phyloP scores from a whole-genome alignment of 30 jellyfish, hydroid and myxozoan species.

The Rhopilema esculentum region DNA sequence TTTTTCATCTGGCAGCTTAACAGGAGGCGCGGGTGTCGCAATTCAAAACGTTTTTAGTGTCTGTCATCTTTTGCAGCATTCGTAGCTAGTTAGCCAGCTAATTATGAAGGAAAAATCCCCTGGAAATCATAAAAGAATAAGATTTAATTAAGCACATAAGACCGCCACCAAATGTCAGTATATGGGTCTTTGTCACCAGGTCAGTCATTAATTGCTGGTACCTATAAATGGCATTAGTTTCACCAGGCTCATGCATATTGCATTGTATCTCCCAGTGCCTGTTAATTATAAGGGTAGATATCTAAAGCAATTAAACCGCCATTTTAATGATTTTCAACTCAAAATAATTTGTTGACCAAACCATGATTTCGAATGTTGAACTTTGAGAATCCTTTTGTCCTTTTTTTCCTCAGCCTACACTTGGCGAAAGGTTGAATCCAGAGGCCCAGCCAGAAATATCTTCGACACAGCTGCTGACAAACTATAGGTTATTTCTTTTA shows the following conservation, averaged over 20 bases:
- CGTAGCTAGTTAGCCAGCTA: background rate
- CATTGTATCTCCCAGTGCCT: no score
- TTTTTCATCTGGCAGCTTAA: no score
- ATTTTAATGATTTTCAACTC: no score
- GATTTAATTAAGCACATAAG: background rate
- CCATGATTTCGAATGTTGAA: no score
- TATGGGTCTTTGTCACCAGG: background rate
- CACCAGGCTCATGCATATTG: no score
- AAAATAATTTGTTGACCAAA: no score
- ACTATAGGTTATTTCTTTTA: background rate
- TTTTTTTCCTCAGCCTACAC: conserved; percentile 24
- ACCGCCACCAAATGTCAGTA: background rate
- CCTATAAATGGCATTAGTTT: no score
- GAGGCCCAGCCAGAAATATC: background rate
- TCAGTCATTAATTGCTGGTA: background rate
- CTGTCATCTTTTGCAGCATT: background rate
- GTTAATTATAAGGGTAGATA: no score
- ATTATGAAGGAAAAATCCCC: no score
- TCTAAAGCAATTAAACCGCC: no score
- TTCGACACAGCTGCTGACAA: background rate
- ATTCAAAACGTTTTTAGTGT: no score
- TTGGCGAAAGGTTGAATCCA: conserved; percentile 37
- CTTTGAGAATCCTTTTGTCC: background rate
- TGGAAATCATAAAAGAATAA: background rate
- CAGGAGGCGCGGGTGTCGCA: no score